These are phyloP conservation scores for Calcarius lapponicus DNA, from an alignment of 2,797 vertebrate species.

Conservation along the genomic window DNA sequence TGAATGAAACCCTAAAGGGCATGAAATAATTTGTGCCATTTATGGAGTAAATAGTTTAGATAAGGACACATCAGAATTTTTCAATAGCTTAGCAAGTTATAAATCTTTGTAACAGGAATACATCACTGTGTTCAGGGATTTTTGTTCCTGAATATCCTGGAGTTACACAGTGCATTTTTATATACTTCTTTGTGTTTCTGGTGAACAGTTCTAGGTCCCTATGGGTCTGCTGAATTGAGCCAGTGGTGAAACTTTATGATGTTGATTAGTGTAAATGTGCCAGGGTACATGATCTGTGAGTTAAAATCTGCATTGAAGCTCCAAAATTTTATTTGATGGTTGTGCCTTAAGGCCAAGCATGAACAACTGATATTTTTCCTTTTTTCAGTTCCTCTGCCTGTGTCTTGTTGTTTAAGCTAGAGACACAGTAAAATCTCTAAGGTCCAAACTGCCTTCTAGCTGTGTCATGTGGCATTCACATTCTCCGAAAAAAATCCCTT, in stretches of 20 bases:
- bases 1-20: background rate
- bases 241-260: background rate
- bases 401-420: background rate
- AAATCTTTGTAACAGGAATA: background rate
- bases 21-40: background rate
- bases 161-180: background rate
- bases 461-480: background rate
- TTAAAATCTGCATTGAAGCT: background rate
- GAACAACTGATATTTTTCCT: background rate
- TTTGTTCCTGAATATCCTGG: background rate
- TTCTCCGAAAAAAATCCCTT: too few relatives aligned
- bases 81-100: background rate
- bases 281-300: background rate
- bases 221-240: background rate
- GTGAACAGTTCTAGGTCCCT: background rate
- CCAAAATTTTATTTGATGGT: background rate
- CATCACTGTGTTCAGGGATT: background rate
- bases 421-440: background rate
- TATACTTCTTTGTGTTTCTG: background rate
- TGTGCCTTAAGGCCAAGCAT: background rate
- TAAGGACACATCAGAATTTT: background rate
- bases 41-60: background rate
- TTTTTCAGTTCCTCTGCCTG: background rate
- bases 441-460: background rate
- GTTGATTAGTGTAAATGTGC: background rate